A percentile compares a stretch with the other conserved stretches of the same genome.
phyloP scores from a whole-genome alignment of 2,888 invertebrate species.

The Myopa testacea region DNA sequence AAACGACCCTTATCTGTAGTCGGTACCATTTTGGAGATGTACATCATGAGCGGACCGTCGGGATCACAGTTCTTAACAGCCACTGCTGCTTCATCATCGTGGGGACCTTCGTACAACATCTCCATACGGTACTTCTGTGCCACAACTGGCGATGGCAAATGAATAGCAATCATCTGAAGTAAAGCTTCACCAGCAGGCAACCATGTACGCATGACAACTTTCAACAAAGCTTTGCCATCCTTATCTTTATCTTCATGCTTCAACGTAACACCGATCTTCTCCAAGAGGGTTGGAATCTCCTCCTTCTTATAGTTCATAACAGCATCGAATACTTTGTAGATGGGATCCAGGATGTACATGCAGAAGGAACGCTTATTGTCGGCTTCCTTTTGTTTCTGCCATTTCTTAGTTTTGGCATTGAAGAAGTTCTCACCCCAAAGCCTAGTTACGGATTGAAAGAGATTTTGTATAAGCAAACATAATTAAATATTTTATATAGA shows the following conservation, averaged over 20 bases:
- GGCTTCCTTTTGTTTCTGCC: constrained; percentile 91
- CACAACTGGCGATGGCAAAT: constrained; percentile 98
- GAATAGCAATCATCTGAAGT: constrained; percentile 99
- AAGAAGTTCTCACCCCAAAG: constrained; percentile 99
- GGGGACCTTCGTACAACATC: constrained; percentile 99
- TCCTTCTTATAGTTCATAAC: constrained; percentile 96
- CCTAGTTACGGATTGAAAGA: constrained; percentile 50
- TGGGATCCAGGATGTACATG: constrained; percentile 98
- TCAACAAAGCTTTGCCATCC: constrained; percentile 95
- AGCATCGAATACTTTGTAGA: constrained; percentile 89
- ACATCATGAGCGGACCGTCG: constrained; percentile 99
- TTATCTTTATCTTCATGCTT: constrained; percentile 96
- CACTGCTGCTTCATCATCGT: constrained; percentile 93
- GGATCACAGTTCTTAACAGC: constrained; percentile 95
- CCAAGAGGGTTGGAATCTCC: constrained; percentile 86
- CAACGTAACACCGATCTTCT: constrained; percentile 91
- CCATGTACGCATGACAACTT: constrained; percentile 99
- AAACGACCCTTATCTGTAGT: constrained; percentile 99
- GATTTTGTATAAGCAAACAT: neutral
- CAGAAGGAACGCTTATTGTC: constrained; percentile 98
- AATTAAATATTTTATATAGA: neutral
- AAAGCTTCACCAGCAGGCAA: constrained; percentile 99
- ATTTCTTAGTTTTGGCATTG: constrained; percentile 97
- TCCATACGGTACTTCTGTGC: constrained; percentile 99
- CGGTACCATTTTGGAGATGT: constrained; percentile 99